These are phyloP conservation scores for Equus przewalskii DNA, from an alignment of 2,113 vertebrate species.

Conservation along the genomic window DNA sequence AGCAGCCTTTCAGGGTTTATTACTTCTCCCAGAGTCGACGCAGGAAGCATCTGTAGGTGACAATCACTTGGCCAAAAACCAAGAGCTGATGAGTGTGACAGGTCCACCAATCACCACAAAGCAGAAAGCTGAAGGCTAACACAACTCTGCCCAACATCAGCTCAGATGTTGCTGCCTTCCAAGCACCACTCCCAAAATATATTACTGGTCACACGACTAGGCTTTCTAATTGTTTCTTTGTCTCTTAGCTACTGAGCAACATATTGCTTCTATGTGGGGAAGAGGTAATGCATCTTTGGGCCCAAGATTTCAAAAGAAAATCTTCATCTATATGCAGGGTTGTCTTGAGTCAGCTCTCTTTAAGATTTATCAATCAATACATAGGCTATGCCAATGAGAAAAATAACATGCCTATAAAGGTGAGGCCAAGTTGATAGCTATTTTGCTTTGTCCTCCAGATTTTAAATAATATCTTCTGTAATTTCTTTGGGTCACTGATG, in stretches of 20 bases:
- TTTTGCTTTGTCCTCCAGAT: neutral
- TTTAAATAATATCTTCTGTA: constrained; percentile 20
- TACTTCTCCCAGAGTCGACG: neutral
- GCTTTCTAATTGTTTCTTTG: neutral
- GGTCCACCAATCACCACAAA: neutral
- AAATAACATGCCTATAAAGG: neutral
- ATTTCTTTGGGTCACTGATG: constrained; percentile 1
- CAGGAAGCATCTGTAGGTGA: neutral
- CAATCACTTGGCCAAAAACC: neutral
- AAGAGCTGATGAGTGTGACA: neutral
- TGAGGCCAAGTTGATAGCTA: neutral
- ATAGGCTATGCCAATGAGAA: neutral
- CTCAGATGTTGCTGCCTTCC: neutral
- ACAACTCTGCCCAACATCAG: neutral
- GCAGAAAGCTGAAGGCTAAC: neutral
- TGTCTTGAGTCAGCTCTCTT: neutral
- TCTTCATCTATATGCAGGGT: neutral
- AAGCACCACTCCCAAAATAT: neutral
- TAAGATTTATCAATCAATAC: neutral
- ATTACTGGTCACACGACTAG: neutral
- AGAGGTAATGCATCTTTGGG: neutral
- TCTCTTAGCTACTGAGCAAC: neutral
- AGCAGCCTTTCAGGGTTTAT: neutral
- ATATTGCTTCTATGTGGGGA: neutral
- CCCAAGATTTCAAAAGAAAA: constrained; percentile 17